Conservation (phyloP, 2,113 vertebrate species). For the Microcebus murinus region DNA sequence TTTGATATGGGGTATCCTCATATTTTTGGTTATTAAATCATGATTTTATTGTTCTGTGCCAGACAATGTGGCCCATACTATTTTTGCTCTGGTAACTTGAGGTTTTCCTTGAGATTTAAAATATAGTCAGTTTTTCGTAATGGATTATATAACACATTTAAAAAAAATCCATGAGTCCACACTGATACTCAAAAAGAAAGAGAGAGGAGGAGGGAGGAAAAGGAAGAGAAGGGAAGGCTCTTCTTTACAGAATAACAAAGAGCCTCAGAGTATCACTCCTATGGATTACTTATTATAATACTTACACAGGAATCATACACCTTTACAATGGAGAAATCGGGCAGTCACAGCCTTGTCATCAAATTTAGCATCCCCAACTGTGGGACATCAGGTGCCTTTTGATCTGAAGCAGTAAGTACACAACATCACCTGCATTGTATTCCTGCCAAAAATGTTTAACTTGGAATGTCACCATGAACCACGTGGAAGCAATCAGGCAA, state of each 20-base stretch:
- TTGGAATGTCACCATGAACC: not conserved
- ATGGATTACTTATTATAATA: not conserved
- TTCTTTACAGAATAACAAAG: not conserved
- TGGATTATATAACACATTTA: not conserved
- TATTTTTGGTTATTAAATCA: not conserved
- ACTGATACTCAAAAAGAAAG: not conserved
- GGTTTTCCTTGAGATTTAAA: not conserved
- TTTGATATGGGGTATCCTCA: not conserved
- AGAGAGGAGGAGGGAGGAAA: not conserved
- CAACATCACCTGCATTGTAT: not conserved
- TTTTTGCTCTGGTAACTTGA: not conserved
- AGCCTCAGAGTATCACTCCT: not conserved
- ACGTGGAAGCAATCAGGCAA: not conserved
- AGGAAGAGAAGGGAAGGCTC: not conserved
- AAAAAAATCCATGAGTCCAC: not conserved
- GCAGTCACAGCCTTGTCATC: not conserved
- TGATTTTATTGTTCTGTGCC: not conserved
- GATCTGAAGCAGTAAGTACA: not conserved
- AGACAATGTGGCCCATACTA: not conserved
- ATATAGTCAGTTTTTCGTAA: not conserved
- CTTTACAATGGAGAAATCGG: not conserved
- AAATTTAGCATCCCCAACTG: not conserved
- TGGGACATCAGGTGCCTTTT: not conserved
- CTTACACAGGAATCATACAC: not conserved
- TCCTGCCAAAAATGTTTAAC: not conserved